Conservation (phyloP, 37 sponge, comb jelly and placozoan genomes). For the Lycopodina hypogea region DNA sequence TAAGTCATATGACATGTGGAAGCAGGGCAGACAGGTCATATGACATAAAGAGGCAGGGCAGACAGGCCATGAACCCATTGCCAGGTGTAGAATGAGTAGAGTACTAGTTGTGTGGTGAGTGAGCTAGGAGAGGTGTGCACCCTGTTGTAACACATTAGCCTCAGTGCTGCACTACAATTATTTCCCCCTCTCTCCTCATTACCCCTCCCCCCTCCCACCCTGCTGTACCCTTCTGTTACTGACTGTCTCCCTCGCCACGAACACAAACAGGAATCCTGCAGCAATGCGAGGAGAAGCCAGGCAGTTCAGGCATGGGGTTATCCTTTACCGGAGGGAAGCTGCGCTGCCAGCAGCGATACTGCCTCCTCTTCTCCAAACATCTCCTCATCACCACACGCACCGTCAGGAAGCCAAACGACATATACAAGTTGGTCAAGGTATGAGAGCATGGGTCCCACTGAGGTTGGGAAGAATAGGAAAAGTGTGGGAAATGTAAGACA, state of each 20-base stretch:
- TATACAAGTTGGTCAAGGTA: conserved; percentile 39
- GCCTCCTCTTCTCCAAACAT: conserved; percentile 71
- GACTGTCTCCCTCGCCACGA: background rate
- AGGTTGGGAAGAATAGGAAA: background rate
- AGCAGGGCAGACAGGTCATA: no score
- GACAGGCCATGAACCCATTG: no score
- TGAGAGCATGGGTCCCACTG: background rate
- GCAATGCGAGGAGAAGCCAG: background rate
- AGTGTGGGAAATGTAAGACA: background rate
- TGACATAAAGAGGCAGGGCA: no score
- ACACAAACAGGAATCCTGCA: conserved; percentile 16
- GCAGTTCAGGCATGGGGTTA: background rate
- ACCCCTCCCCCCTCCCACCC: background rate
- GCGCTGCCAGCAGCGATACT: conserved; percentile 23
- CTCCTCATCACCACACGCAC: conserved; percentile 39
- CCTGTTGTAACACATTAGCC: no score
- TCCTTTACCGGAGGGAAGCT: background rate
- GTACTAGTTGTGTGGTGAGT: no score
- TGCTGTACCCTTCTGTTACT: no score
- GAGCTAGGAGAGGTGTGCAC: no score
- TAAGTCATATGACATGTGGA: no score
- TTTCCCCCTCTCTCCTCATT: background rate
- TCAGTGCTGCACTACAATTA: no score
- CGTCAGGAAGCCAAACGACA: conserved; percentile 35
- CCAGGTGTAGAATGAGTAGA: no score